These are phyloP conservation scores for Chrysodeixis includens DNA, from an alignment of 2,888 invertebrate genomes.

Conservation along the genomic window DNA sequence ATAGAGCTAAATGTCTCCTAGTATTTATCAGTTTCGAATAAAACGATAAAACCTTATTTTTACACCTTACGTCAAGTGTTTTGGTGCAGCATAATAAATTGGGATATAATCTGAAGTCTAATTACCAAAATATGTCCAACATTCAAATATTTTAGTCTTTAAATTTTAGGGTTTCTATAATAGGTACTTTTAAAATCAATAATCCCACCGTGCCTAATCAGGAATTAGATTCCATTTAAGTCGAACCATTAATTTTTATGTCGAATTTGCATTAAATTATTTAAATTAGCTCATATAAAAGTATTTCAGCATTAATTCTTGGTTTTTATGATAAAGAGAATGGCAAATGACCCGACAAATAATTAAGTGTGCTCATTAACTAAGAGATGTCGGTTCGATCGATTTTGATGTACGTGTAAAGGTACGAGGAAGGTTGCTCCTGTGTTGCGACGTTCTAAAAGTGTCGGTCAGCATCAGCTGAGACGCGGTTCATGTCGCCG, in stretches of 20 bases:
- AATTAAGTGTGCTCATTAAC: conserved; percentile 43
- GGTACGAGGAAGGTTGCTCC: conserved; percentile 19
- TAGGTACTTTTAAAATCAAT: conserved; percentile 42
- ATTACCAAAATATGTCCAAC: conserved; percentile 42
- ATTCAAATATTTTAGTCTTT: conserved; percentile 46
- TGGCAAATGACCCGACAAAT: conserved; percentile 43
- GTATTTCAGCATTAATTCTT: conserved; percentile 49
- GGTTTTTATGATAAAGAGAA: conserved; percentile 48
- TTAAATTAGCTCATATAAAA: conserved; percentile 51
- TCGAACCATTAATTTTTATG: conserved; percentile 57
- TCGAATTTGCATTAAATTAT: conserved; percentile 59
- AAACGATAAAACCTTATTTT: conserved; percentile 10
- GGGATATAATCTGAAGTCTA: conserved; percentile 19
- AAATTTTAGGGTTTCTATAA: conserved; percentile 32
- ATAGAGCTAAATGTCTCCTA: not conserved
- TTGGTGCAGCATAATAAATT: conserved; percentile 22
- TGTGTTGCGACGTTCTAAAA: conserved; percentile 43
- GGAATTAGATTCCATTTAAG: conserved; percentile 53
- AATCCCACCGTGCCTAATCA: conserved; percentile 53
- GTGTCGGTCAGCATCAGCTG: conserved; percentile 59
- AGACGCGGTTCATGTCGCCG: conserved; percentile 58
- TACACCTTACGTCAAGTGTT: conserved; percentile 3
- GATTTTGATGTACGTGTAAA: conserved; percentile 25
- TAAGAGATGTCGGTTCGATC: conserved; percentile 28
- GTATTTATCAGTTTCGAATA: not conserved